Evolutionary conservation across 2,797 vertebrate species (phyloP).

Genomic region (Vipera latastei): DNA sequence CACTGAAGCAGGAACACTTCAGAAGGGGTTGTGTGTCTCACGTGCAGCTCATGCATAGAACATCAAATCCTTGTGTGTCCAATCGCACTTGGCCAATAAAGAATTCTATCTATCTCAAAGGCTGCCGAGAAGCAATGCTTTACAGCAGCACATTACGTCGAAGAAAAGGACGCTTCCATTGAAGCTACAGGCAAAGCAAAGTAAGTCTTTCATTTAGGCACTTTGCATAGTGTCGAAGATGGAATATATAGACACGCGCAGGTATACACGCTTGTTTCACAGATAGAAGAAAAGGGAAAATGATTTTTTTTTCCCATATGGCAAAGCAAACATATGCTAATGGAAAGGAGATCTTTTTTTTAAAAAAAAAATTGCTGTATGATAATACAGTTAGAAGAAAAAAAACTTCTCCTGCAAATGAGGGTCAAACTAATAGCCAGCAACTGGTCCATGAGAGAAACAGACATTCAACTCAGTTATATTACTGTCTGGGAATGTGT

Average conservation of each 20-base stretch:
- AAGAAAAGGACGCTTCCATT: neutral
- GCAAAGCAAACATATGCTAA: neutral
- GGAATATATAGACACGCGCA: no score
- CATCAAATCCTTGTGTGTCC: neutral
- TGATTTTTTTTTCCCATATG: rapidly evolving
- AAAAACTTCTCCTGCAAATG: neutral
- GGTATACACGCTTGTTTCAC: neutral
- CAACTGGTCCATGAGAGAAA: neutral
- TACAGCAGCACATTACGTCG: neutral
- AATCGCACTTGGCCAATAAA: neutral
- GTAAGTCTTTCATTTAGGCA: no score
- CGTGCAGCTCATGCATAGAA: neutral
- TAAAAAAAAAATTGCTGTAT: neutral
- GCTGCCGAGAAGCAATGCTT: neutral
- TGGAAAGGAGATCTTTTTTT: neutral
- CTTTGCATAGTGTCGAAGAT: no score
- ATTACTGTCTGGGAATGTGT: constrained; percentile 11
- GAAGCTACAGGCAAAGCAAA: neutral
- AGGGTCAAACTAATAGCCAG: constrained; percentile 24
- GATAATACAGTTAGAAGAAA: neutral
- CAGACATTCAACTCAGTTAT: constrained; percentile 32
- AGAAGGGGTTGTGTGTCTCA: neutral
- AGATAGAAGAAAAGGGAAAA: neutral
- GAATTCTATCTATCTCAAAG: neutral
- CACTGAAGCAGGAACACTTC: neutral